These are phyloP conservation scores for Rhingia rostrata DNA, from an alignment of 2,888 invertebrate genomes.

Conservation along the genomic window DNA sequence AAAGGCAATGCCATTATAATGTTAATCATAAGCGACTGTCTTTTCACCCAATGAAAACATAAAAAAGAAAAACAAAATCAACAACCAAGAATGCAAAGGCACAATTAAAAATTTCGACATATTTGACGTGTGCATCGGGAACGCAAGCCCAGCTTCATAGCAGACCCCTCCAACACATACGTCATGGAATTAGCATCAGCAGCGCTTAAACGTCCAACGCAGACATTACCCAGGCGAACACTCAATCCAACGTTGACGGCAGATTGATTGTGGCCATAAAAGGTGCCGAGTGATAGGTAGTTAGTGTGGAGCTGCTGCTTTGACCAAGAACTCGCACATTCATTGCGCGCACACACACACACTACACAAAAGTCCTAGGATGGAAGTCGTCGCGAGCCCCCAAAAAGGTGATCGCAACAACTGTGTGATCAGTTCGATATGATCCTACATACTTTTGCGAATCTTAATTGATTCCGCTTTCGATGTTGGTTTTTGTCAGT, in stretches of 20 bases:
- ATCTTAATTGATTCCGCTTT: conserved; percentile 64
- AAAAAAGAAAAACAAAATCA: conserved; percentile 25
- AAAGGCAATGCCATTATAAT: conserved; percentile 67
- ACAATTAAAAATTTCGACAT: conserved; percentile 62
- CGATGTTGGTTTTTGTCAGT: conserved; percentile 68
- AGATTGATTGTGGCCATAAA: conserved; percentile 69
- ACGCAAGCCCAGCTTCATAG: conserved; percentile 29
- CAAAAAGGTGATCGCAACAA: conserved; percentile 59
- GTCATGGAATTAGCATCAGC: conserved; percentile 56
- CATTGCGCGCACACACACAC: conserved; percentile 11
- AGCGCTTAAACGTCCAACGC: conserved; percentile 13
- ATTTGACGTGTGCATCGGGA: conserved; percentile 57
- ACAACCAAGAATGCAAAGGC: conserved; percentile 47
- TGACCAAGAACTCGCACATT: conserved; percentile 33
- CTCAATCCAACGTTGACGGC: conserved; percentile 60
- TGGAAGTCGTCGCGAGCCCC: conserved; percentile 45
- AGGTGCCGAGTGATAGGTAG: conserved; percentile 36
- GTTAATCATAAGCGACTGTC: conserved; percentile 64
- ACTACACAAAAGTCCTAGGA: conserved; percentile 23
- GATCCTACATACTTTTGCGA: conserved; percentile 21
- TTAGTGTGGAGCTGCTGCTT: not conserved
- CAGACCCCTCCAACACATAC: conserved; percentile 27
- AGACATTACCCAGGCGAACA: conserved; percentile 37
- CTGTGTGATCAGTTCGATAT: conserved; percentile 44
- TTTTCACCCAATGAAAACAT: conserved; percentile 53